Evolutionary conservation across 2,113 vertebrate genomes (phyloP).

Genomic region (Chlamydotis undulata): DNA sequence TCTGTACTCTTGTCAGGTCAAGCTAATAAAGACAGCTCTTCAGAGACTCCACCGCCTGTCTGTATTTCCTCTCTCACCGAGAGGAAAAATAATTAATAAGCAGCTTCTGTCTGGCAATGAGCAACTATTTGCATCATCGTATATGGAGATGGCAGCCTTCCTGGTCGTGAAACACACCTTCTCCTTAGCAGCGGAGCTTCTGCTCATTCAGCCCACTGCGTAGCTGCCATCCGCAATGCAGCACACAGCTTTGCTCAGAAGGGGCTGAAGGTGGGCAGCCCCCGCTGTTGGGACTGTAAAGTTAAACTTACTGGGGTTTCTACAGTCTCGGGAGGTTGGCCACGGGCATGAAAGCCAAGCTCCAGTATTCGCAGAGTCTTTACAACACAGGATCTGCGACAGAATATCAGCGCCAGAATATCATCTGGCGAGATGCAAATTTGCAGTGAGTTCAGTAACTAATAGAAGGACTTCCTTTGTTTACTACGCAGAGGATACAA

Average conservation of each 20-base stretch:
- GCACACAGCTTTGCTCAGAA: neutral
- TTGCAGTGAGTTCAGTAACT: constrained; percentile 10
- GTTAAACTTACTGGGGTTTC: neutral
- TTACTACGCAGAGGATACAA: constrained; percentile 55
- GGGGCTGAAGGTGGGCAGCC: neutral
- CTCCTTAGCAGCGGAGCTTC: neutral
- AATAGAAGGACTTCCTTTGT: constrained; percentile 58
- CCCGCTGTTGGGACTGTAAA: fast-evolving
- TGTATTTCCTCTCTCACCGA: constrained; percentile 26
- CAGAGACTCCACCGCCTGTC: neutral
- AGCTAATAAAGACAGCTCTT: constrained; percentile 51
- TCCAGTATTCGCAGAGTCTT: neutral
- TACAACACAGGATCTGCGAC: neutral
- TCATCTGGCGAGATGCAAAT: neutral
- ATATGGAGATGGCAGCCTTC: neutral
- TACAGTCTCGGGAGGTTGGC: neutral
- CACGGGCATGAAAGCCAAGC: neutral
- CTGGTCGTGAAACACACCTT: neutral
- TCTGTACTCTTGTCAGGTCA: constrained; percentile 32
- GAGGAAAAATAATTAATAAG: constrained; percentile 62
- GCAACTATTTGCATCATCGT: constrained; percentile 27
- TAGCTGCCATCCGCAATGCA: fast-evolving
- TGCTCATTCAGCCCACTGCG: fast-evolving
- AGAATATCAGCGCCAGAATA: neutral
- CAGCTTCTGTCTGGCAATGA: constrained; percentile 50